Conservation (phyloP, 2,888 invertebrate genomes). For the Hesperia comma region DNA sequence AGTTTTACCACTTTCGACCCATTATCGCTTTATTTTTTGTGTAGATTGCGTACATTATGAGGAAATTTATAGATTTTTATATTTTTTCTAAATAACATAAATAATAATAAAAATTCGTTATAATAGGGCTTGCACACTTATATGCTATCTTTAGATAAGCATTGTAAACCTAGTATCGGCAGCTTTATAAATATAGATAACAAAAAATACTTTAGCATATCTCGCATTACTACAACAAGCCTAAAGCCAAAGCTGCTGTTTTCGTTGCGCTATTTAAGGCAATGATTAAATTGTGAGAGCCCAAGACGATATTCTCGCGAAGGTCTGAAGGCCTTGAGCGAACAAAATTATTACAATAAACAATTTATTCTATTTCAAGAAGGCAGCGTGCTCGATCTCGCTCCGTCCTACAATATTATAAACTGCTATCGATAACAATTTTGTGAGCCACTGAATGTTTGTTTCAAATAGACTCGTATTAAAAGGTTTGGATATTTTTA, state of each 20-base stretch:
- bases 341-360: constrained; percentile 16
- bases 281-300: constrained; percentile 35
- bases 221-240: not conserved
- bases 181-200: not conserved
- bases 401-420: not conserved
- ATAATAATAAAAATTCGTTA: too few relatives aligned
- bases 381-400: not conserved
- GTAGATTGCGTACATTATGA: too few relatives aligned
- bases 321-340: constrained; percentile 12
- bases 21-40: too few relatives aligned
- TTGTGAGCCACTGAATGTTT: not conserved
- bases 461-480: not conserved
- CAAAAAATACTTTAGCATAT: not conserved
- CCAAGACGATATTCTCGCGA: constrained; percentile 6
- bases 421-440: constrained; percentile 12
- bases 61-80: too few relatives aligned
- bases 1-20: too few relatives aligned
- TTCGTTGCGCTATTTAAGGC: constrained; percentile 40
- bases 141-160: too few relatives aligned
- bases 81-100: too few relatives aligned
- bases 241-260: too few relatives aligned
- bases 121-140: too few relatives aligned
- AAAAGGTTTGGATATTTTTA: constrained; percentile 5
- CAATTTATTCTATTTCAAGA: constrained; percentile 5
- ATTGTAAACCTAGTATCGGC: not conserved